Percentiles rank a stretch among this genome's conserved stretches.
Evolutionary conservation across 2,797 vertebrate species (phyloP).

Genomic region (Enteromius treurensis): DNA sequence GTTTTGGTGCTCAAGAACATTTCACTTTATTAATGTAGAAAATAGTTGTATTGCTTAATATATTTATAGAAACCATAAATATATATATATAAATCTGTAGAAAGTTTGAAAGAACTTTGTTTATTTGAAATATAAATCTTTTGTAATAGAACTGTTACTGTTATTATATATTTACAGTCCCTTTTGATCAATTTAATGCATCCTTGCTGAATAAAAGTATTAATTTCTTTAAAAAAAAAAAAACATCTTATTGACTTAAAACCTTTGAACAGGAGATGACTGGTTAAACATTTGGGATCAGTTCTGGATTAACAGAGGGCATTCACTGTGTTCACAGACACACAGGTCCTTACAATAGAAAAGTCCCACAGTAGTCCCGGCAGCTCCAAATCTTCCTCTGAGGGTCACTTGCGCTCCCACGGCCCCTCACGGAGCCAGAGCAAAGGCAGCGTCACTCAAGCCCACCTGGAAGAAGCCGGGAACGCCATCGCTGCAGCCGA

Average conservation of each 20-base stretch:
- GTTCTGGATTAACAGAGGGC: conserved; percentile 1
- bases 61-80: too few species aligned
- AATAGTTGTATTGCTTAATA: not conserved
- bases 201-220: not conserved
- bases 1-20: not conserved
- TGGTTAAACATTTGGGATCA: not conserved
- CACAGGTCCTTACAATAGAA: conserved; percentile 95
- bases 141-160: too few species aligned
- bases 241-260: not conserved
- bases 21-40: not conserved
- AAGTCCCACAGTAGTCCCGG: conserved; percentile 99
- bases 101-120: not conserved
- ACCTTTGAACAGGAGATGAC: not conserved
- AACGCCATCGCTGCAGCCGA: conserved; percentile 97
- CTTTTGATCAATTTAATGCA: not conserved
- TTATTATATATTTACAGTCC: not conserved
- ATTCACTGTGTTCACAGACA: conserved; percentile 76
- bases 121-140: too few species aligned
- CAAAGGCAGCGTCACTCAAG: conserved; percentile 97
- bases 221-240: not conserved
- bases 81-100: too few species aligned
- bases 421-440: conserved; percentile 98
- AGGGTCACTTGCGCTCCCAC: conserved; percentile 95
- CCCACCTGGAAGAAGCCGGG: conserved; percentile 96
- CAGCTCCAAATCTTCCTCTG: conserved; percentile 98